Conservation (phyloP, 2,113 vertebrate species). For the Phrynocephalus versicolor region DNA sequence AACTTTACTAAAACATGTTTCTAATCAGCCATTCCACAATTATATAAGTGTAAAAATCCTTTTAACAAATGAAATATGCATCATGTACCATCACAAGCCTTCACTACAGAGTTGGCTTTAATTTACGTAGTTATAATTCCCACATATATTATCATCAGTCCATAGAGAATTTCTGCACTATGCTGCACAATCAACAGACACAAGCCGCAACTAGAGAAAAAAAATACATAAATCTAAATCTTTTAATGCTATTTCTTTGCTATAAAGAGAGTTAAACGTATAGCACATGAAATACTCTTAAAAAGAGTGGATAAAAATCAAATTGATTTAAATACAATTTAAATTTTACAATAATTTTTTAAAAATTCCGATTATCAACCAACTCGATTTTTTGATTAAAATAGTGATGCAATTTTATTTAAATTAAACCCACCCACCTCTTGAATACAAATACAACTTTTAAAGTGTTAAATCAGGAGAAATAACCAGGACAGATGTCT, state of each 20-base stretch:
- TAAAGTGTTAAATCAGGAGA: not conserved
- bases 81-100: not conserved
- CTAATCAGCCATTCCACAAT: slow-evolving; percentile 30
- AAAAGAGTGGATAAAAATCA: too few relatives aligned
- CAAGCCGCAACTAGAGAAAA: not conserved
- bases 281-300: not conserved
- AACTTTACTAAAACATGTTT: slow-evolving; percentile 51
- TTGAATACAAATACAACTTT: not conserved
- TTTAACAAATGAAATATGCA: not conserved
- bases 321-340: too few relatives aligned
- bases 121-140: not conserved
- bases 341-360: too few relatives aligned
- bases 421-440: too few relatives aligned
- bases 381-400: too few relatives aligned
- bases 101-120: not conserved
- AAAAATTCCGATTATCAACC: too few relatives aligned
- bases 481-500: not conserved
- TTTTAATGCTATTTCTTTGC: not conserved
- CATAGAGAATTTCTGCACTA: not conserved
- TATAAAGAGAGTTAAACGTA: not conserved
- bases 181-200: not conserved
- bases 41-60: not conserved
- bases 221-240: too few relatives aligned
- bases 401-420: too few relatives aligned
- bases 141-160: not conserved